Base-by-base conservation (phyloP, 2,888 invertebrate genomes). In the Xestia ashworthii region DNA sequence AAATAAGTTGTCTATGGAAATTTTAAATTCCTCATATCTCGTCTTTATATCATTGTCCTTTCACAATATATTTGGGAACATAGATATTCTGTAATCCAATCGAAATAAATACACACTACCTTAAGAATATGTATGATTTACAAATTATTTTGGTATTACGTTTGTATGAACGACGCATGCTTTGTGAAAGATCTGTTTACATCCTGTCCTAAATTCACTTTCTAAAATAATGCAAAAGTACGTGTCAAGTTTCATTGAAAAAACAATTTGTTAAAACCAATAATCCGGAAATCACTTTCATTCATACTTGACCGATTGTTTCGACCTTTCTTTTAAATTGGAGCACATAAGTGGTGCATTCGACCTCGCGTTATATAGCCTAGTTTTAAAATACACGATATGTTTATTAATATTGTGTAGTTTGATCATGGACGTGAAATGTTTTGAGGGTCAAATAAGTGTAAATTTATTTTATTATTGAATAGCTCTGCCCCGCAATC, bases 281-380 rank as follows among this genome's bases (percentile, higher is more conserved):
- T 71, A 76, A 72, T 58, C 38, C 55, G 83, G 77, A 81, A 38
- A 67, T 67, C 14, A 62, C 67, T 81, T 81, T 84, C 72, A 80
- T 84, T 70, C 46, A 68, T 64, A 71, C 67, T 75, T 85, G 85
- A 88, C 75, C 77, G 48, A 89, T 46, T 86, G 62, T 25, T 41
- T 50, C 60, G 73, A 76, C 81, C 88, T 78, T 79, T 77, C 66
- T 79, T 55, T 65, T 74, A 76, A 72, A 74, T 79, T 81, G 85
- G 60, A 46, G n/a, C 65, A 70, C 12, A 62, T 74, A 71, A 69
- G 48, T 83, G 74, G 69, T 60, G 50, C 53, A 76, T 64, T 50
- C 32, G 48, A 41, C 87, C 84, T 78, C 68, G 84, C 6, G n/a
- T 3, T 60, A 38, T 53, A 71, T n/a, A 64, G 41, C 32, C 60